Evolutionary conservation across 2,113 vertebrate genomes (phyloP).

Genomic region (Eolophus roseicapilla): DNA sequence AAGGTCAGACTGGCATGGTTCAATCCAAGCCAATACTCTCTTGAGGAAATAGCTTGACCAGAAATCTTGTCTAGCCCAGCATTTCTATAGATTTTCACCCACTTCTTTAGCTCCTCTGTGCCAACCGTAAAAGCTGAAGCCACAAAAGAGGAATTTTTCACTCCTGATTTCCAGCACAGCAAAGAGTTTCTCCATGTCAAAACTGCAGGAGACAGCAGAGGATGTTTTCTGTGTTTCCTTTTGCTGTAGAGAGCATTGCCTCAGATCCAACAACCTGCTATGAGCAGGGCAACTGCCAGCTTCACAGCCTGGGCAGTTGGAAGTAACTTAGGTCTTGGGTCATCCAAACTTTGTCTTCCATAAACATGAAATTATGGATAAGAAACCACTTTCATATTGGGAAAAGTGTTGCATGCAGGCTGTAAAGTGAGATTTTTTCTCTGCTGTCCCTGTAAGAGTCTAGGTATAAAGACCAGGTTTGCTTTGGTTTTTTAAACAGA

Average conservation of each 20-base stretch:
- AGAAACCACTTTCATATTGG: neutral
- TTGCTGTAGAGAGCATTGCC: neutral
- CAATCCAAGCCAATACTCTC: neutral
- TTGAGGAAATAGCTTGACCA: neutral
- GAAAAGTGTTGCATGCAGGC: neutral
- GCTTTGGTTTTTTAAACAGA: neutral
- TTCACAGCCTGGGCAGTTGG: neutral
- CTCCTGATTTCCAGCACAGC: accelerated
- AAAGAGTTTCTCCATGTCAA: neutral
- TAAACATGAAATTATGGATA: neutral
- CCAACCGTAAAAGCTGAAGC: neutral
- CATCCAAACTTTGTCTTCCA: neutral
- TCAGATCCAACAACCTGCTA: neutral
- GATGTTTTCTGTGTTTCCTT: neutral
- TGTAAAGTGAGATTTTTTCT: neutral
- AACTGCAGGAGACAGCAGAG: neutral
- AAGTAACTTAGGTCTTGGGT: accelerated
- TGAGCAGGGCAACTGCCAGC: neutral
- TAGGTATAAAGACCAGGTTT: neutral
- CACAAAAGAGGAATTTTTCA: accelerated
- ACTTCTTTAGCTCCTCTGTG: neutral
- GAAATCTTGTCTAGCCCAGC: neutral
- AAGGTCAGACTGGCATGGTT: neutral
- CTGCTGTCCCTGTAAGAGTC: neutral
- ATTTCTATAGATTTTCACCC: neutral